Conservation (phyloP, 2,113 vertebrate genomes). For the Gallinago undulata region DNA sequence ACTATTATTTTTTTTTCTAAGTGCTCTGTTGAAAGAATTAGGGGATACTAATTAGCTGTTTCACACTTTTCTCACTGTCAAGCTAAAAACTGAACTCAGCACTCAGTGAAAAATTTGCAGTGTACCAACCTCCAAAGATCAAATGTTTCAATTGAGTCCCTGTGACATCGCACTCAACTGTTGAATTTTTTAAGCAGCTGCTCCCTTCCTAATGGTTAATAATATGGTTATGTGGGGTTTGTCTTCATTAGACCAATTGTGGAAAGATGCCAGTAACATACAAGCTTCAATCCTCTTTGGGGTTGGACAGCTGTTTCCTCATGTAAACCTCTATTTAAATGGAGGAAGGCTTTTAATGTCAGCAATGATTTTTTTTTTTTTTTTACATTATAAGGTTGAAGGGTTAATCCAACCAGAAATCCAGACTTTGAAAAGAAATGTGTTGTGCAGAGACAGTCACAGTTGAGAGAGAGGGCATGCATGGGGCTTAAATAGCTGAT, state of each 20-base stretch:
- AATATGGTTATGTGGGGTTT: background rate
- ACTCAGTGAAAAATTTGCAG: background rate
- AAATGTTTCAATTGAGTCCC: background rate
- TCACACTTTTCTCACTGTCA: background rate
- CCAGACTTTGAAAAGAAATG: background rate
- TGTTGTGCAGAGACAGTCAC: background rate
- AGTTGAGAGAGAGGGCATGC: background rate
- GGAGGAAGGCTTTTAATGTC: background rate
- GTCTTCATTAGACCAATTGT: background rate
- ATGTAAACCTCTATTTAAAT: background rate
- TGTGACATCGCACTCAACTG: background rate
- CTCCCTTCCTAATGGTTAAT: background rate
- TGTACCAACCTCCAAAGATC: background rate
- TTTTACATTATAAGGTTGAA: background rate
- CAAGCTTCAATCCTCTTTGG: slow-evolving; percentile 1
- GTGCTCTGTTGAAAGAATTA: background rate
- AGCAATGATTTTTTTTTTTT: background rate
- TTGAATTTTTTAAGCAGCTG: background rate
- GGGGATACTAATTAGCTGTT: background rate
- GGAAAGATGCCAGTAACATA: background rate
- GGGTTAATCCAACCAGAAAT: background rate
- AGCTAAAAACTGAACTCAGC: background rate
- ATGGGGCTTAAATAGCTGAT: background rate
- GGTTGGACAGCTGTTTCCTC: background rate
- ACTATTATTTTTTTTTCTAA: background rate